Evolutionary conservation across 2,113 vertebrate genomes (phyloP).

Genomic region (Leptodactylus fuscus): DNA sequence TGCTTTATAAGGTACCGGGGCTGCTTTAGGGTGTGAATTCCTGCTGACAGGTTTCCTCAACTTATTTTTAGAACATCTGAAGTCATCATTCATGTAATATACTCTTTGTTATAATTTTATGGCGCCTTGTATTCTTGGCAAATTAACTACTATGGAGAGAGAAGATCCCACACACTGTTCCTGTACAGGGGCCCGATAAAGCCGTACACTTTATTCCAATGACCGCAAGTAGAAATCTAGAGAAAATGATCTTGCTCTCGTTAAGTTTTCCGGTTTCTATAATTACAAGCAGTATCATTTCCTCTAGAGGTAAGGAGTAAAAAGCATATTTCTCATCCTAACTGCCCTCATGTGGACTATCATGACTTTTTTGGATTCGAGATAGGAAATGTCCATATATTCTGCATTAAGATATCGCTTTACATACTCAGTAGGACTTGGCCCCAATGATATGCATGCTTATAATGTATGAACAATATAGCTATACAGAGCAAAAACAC

Average conservation of each 20-base stretch:
- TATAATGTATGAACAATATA: not conserved
- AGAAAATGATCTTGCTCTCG: not conserved
- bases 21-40: too few relatives aligned
- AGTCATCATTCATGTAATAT: too few relatives aligned
- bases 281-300: not conserved
- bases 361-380: not conserved
- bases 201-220: not conserved
- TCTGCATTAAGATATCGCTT: slow-evolving; percentile 15
- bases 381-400: not conserved
- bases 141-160: too few relatives aligned
- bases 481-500: not conserved
- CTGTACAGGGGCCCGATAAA: not conserved
- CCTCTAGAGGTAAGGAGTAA: not conserved
- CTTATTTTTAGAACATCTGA: not conserved
- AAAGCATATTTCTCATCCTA: not conserved
- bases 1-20: too few relatives aligned
- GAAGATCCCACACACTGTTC: not conserved
- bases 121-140: too few relatives aligned
- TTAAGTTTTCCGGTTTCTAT: not conserved
- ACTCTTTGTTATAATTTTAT: not conserved
- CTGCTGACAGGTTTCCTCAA: too few relatives aligned
- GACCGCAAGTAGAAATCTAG: not conserved
- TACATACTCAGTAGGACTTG: not conserved
- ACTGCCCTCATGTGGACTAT: not conserved
- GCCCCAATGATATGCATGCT: not conserved